Base-by-base conservation (phyloP, 1,140 invertebrate genomes). In the Macrostomum lignano region DNA sequence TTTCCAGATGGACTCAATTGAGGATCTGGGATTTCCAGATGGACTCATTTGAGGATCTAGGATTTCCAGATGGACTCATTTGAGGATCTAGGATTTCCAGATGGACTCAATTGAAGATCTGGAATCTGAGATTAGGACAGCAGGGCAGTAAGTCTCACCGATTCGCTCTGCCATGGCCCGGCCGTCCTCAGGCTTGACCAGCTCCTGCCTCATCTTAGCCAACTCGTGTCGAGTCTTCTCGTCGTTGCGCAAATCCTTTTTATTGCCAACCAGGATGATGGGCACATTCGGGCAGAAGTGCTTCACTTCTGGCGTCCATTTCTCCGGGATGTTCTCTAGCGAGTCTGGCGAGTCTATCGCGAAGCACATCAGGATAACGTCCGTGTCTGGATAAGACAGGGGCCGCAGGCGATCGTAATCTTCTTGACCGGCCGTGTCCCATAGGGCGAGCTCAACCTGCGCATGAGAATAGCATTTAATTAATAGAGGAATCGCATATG, bases 141-240 rank as follows among this genome's bases (percentile, higher is more conserved):
- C n/a, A n/a, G n/a, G n/a, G n/a, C n/a, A n/a, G n/a, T n/a, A n/a
- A n/a, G n/a, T n/a, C n/a, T n/a, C n/a, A n/a, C 84, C 91, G 40
- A 98, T 96, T 64, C 93, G 93, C 52, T 96, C 86, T 24, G 88
- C 82, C 81, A 94, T 93, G 29, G 79, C 72, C 44, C 79, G 71
- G 38, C 84, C 61, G 56, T 96, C 86, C 49, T 94, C 86, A 26
- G 79, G 73, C 58, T 84, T 86, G 7, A 98, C 86, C 19, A 88
- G 88, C 58, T 96, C 84, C 55, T 96, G 88, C 58, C 93, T 94
- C 79, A 94, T 93, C 63, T 94, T 94, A 40, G 71, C 71, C 39
- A 96, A 67, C 64, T 96, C 71, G 40, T 79, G 76, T 46, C 91
- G 86, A 33, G 86, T 94, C 52, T 72, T 72, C 15, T 79, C 75